Conservation (phyloP, 2,113 vertebrate species). For the Epinephelus fuscoguttatus region DNA sequence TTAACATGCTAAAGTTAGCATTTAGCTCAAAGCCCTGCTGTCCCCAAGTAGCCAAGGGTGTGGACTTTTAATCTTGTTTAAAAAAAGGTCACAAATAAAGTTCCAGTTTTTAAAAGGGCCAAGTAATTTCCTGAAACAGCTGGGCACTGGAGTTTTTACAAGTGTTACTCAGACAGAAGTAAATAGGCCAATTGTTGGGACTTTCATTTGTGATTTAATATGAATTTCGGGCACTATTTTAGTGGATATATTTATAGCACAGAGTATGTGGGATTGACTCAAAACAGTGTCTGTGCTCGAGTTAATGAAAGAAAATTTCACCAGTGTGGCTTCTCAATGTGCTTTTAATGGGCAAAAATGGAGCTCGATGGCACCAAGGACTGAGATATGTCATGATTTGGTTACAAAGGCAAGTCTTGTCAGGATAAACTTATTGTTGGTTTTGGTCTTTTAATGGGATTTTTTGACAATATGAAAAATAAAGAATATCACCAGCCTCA, state of each 20-base stretch:
- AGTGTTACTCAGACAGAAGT: not conserved
- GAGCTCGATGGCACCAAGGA: not conserved
- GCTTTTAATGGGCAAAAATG: not conserved
- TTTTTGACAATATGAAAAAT: not conserved
- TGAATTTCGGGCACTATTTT: not conserved
- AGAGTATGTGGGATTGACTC: not conserved
- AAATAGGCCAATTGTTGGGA: not conserved
- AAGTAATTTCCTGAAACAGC: not conserved
- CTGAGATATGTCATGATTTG: not conserved
- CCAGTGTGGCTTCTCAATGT: not conserved
- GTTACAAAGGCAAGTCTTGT: not conserved
- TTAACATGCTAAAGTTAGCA: too few relatives aligned
- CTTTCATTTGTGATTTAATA: not conserved
- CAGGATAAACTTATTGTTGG: not conserved
- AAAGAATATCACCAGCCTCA: not conserved
- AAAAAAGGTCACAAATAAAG: not conserved
- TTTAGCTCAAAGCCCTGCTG: too few relatives aligned
- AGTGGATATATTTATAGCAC: not conserved
- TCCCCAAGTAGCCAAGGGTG: too few relatives aligned
- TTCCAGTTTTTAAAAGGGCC: not conserved
- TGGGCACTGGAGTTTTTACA: not conserved
- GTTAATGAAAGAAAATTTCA: not conserved
- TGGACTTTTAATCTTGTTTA: too few relatives aligned
- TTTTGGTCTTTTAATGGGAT: constrained; percentile 5
- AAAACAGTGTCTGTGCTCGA: not conserved